Evolutionary conservation across 2,888 invertebrate species (phyloP).

Genomic region (Tenthredo mesomela): DNA sequence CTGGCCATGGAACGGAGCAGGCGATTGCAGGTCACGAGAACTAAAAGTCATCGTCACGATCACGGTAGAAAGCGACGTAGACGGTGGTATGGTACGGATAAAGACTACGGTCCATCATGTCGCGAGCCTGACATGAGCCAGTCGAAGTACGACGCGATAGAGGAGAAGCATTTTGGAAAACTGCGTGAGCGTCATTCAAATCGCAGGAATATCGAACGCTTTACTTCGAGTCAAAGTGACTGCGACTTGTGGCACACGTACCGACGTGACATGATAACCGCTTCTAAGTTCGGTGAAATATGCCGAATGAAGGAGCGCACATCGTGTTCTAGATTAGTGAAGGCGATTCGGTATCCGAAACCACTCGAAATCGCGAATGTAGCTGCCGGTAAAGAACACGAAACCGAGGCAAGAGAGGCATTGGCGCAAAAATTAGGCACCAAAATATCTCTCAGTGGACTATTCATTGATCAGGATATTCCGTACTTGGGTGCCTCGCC

Average conservation of each 20-base stretch:
- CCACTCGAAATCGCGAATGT: constrained; percentile 28
- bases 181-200: constrained; percentile 39
- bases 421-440: constrained; percentile 33
- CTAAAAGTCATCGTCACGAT: neutral
- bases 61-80: neutral
- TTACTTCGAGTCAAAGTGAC: constrained; percentile 54
- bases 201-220: constrained; percentile 52
- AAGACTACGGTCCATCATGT: constrained; percentile 44
- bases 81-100: constrained; percentile 16
- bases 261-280: constrained; percentile 54
- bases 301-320: constrained; percentile 54
- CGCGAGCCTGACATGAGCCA: constrained; percentile 46
- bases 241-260: too few species aligned
- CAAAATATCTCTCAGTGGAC: constrained; percentile 51
- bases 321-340: constrained; percentile 53
- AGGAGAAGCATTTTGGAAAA: constrained; percentile 48
- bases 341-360: constrained; percentile 56
- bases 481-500: too few species aligned
- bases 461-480: too few species aligned
- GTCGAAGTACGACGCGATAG: constrained; percentile 30
- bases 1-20: constrained; percentile 9
- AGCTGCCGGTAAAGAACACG: constrained; percentile 57
- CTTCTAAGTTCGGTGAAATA: constrained; percentile 56
- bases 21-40: constrained; percentile 1
- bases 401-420: constrained; percentile 51